These are phyloP conservation scores for Hoplostethus mediterraneus DNA, from an alignment of 2,797 vertebrate species.

Conservation along the genomic window DNA sequence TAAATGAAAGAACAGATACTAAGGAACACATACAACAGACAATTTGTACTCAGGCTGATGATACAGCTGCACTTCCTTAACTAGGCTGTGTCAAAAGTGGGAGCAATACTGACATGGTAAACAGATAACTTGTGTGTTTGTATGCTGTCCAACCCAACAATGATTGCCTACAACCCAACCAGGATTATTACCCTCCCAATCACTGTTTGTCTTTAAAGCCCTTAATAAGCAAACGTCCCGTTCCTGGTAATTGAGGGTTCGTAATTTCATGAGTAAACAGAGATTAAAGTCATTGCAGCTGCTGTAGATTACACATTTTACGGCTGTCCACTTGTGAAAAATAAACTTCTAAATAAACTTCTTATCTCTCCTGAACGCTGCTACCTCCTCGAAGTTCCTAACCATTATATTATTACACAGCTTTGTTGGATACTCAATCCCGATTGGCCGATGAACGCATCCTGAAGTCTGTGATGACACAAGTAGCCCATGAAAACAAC, in stretches of 20 bases:
- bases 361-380: conserved; percentile 12
- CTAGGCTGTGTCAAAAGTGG: too few relatives aligned
- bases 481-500: too few relatives aligned
- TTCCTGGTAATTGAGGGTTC: conserved; percentile 18
- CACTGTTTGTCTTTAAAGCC: conserved; percentile 8
- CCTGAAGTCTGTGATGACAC: too few relatives aligned
- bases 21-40: too few relatives aligned
- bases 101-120: too few relatives aligned
- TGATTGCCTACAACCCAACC: conserved; percentile 1
- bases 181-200: conserved; percentile 20
- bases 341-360: neutral
- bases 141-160: neutral
- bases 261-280: conserved; percentile 30
- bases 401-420: too few relatives aligned
- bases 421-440: too few relatives aligned
- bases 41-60: too few relatives aligned
- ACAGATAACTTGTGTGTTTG: neutral
- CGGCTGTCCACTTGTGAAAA: conserved; percentile 1
- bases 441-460: too few relatives aligned
- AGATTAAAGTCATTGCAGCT: conserved; percentile 18
- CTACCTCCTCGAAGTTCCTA: neutral
- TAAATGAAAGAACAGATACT: too few relatives aligned
- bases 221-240: conserved; percentile 6
- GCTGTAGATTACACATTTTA: conserved; percentile 5
- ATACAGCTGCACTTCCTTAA: too few relatives aligned